These are phyloP conservation scores for Tenodera sinensis DNA, from an alignment of 2,888 invertebrate genomes.

Conservation along the genomic window DNA sequence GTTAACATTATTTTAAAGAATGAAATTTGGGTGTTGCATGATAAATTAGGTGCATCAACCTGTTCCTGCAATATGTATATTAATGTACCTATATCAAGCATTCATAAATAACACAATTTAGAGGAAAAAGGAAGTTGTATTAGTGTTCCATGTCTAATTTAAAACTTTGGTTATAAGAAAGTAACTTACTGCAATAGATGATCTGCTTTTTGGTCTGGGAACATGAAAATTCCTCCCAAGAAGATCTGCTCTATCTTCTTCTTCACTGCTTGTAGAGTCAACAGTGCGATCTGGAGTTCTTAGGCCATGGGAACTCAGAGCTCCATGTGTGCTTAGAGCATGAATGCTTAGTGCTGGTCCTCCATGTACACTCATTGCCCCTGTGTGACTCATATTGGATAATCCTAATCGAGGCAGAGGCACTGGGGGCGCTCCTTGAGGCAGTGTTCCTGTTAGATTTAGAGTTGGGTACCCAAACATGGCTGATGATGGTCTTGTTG, in stretches of 20 bases:
- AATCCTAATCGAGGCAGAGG: conserved; percentile 37
- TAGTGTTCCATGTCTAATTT: not conserved
- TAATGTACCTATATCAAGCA: no score
- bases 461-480: conserved; percentile 70
- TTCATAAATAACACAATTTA: no score
- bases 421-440: conserved; percentile 35
- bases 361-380: conserved; percentile 17
- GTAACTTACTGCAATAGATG: conserved; percentile 57
- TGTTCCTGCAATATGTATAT: no score
- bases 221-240: conserved; percentile 67
- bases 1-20: no score
- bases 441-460: conserved; percentile 49
- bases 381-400: conserved; percentile 5
- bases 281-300: conserved; percentile 41
- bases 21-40: no score
- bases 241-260: conserved; percentile 73
- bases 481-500: conserved; percentile 69
- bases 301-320: conserved; percentile 21
- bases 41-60: no score
- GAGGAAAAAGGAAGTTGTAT: no score
- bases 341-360: conserved; percentile 3
- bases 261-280: conserved; percentile 44
- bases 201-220: conserved; percentile 77
- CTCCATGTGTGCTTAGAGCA: conserved; percentile 5
- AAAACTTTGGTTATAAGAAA: not conserved